A percentile compares a stretch with the other conserved stretches of the same genome.
Conservation (phyloP, 2,888 invertebrate genomes). For the Zaprionus lineosus region DNA sequence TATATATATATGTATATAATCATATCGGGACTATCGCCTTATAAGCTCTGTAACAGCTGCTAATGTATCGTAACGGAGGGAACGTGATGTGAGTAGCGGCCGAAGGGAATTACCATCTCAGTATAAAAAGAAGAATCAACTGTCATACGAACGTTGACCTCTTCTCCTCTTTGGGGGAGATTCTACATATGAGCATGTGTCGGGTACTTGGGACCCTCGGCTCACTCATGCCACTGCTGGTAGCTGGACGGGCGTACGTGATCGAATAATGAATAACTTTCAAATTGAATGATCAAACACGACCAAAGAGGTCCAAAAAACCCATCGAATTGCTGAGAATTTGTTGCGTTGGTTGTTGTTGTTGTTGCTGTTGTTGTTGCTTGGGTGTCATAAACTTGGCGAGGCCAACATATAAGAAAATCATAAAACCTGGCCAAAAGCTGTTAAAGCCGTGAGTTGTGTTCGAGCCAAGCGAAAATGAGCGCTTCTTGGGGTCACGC, state of each 20-base stretch:
- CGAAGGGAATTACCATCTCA: slow-evolving; percentile 28
- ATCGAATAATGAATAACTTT: slow-evolving; percentile 79
- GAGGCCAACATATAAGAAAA: slow-evolving; percentile 52
- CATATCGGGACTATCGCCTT: too few relatives aligned
- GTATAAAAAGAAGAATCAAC: slow-evolving; percentile 42
- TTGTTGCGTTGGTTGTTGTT: slow-evolving; percentile 6
- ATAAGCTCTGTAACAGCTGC: too few relatives aligned
- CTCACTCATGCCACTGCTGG: too few relatives aligned
- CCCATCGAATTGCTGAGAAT: too few relatives aligned
- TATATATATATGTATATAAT: too few relatives aligned
- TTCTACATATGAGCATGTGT: neutral
- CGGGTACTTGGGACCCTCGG: slow-evolving; percentile 22
- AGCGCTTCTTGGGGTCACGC: slow-evolving; percentile 58
- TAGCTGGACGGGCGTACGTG: slow-evolving; percentile 66
- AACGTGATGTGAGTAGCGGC: too few relatives aligned
- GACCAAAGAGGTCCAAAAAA: slow-evolving; percentile 39
- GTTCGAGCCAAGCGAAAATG: slow-evolving; percentile 7
- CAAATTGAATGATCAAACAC: slow-evolving; percentile 79
- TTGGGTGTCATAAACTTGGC: slow-evolving; percentile 72
- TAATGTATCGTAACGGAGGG: too few relatives aligned
- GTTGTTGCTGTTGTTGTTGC: slow-evolving; percentile 7
- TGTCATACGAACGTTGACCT: slow-evolving; percentile 73
- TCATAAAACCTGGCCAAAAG: slow-evolving; percentile 58
- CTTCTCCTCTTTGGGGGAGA: neutral
- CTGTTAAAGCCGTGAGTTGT: slow-evolving; percentile 43